These are phyloP conservation scores for Idaea aversata DNA, from an alignment of 2,888 invertebrate genomes.

Conservation along the genomic window DNA sequence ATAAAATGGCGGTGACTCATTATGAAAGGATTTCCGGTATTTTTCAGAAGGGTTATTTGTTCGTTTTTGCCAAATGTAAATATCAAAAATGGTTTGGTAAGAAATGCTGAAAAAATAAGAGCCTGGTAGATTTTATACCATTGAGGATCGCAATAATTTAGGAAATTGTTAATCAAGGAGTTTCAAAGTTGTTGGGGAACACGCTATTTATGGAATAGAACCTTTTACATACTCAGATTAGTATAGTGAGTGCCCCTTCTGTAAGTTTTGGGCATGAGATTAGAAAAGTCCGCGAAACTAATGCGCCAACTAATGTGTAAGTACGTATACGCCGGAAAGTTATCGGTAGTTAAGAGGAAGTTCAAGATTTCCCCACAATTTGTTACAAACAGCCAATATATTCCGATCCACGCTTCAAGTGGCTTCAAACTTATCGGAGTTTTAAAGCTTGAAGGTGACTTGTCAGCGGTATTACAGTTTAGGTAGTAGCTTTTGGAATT, in stretches of 20 bases:
- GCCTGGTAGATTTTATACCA: not conserved
- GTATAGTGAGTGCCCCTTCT: not conserved
- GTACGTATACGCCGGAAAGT: not conserved
- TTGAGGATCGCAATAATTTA: not conserved
- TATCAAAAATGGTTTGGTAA: not conserved
- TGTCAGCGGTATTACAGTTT: not conserved
- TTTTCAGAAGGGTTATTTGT: not conserved
- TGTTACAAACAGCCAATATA: not conserved
- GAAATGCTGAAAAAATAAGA: not conserved
- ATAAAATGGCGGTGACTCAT: conserved; percentile 2
- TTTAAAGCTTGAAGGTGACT: not conserved
- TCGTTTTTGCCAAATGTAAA: not conserved
- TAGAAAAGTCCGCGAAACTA: conserved; percentile 3
- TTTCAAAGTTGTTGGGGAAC: not conserved
- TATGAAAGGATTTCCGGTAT: not conserved
- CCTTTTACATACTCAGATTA: not conserved
- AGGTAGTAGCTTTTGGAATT: too few relatives aligned
- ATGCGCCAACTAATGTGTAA: not conserved
- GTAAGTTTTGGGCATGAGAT: not conserved
- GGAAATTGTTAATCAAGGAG: not conserved
- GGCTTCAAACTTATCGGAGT: conserved; percentile 4
- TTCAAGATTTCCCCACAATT: not conserved
- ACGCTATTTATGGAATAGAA: too few relatives aligned
- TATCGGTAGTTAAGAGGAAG: not conserved
- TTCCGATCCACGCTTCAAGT: conserved; percentile 5